These are phyloP conservation scores for Hypena proboscidalis DNA, from an alignment of 2,888 invertebrate genomes.

Conservation along the genomic window DNA sequence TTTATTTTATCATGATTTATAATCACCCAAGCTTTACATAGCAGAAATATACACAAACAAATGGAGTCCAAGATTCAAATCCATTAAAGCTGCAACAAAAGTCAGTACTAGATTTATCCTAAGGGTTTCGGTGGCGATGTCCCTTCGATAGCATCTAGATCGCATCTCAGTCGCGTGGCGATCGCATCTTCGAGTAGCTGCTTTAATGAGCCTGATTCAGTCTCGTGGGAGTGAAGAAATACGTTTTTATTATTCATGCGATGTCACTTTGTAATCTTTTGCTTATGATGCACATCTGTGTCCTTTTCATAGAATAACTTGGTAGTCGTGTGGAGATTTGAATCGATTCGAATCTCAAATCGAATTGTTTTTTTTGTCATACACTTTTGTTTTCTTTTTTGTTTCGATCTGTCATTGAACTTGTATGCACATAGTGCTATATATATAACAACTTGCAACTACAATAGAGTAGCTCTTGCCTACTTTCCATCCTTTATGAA, in stretches of 20 bases:
- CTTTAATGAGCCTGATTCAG: conserved; percentile 66
- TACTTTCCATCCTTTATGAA: no score
- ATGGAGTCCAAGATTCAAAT: conserved; percentile 13
- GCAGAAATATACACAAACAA: not conserved
- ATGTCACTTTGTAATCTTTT: conserved; percentile 31
- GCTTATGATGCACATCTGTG: conserved; percentile 35
- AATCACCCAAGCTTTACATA: no score
- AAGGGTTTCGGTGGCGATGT: conserved; percentile 52
- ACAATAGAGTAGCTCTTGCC: no score
- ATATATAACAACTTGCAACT: no score
- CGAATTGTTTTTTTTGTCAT: no score
- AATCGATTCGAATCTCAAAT: no score
- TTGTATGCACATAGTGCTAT: no score
- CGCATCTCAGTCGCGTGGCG: conserved; percentile 75
- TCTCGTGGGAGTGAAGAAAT: conserved; percentile 45
- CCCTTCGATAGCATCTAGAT: conserved; percentile 66
- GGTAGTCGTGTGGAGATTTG: no score
- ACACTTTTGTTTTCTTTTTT: no score
- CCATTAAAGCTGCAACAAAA: conserved; percentile 37
- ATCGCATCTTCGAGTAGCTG: conserved; percentile 65
- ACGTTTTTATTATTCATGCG: conserved; percentile 42
- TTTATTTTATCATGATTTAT: no score
- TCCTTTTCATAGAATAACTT: no score
- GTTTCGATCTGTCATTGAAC: no score
- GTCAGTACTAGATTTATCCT: conserved; percentile 46